phyloP scores from a whole-genome alignment of 1,140 invertebrate genomes.

The Teleogryllus occipitalis region DNA sequence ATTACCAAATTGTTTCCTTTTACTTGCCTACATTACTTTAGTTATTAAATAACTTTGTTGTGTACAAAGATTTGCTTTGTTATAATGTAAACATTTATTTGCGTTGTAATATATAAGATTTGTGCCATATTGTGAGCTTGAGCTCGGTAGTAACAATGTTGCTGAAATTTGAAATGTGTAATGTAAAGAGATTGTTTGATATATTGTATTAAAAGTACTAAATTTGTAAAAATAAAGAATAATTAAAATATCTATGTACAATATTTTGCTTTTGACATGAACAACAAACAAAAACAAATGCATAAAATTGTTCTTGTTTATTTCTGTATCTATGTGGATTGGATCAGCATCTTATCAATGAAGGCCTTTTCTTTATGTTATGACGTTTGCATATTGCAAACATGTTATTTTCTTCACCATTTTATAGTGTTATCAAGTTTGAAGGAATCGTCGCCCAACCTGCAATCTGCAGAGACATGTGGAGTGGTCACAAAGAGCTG shows the following conservation, averaged over 20 bases:
- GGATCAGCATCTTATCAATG: background rate
- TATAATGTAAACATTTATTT: no score
- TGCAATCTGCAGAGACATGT: background rate
- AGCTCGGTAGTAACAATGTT: no score
- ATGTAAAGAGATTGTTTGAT: background rate
- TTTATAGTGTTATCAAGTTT: background rate
- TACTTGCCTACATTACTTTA: no score
- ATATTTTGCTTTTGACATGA: background rate
- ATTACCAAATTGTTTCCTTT: no score
- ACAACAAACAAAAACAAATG: background rate
- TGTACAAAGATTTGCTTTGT: no score
- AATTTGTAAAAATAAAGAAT: background rate
- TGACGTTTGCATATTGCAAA: background rate
- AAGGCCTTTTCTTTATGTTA: background rate
- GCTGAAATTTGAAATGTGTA: no score
- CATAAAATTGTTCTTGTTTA: background rate
- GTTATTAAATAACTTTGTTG: no score
- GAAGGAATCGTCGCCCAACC: background rate
- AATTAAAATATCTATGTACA: background rate
- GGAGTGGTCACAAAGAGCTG: background rate
- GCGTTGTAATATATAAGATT: no score
- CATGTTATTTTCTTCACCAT: background rate
- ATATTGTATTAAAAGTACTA: background rate
- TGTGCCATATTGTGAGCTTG: no score
- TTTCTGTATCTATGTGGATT: background rate